A percentile compares a stretch with the other conserved stretches of the same genome.
Conservation (phyloP, 2,113 vertebrate genomes). For the Potamarius usumacintae region DNA sequence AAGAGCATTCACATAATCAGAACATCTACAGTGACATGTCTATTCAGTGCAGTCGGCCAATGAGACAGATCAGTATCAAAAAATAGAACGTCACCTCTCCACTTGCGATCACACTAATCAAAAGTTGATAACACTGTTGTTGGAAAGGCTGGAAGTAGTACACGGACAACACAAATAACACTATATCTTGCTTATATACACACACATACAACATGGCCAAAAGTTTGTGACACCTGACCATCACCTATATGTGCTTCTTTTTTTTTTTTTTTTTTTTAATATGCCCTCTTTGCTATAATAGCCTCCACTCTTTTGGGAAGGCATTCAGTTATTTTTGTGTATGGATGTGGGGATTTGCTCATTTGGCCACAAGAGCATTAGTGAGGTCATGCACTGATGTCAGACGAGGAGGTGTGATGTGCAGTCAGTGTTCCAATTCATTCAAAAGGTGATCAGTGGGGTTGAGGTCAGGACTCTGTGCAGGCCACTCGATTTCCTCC, state of each 20-base stretch:
- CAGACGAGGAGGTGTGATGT: background rate
- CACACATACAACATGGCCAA: background rate
- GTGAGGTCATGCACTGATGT: background rate
- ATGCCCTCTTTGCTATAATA: background rate
- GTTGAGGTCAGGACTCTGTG: background rate
- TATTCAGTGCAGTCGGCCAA: conserved; percentile 10
- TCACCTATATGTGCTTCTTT: background rate
- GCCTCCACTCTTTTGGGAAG: background rate
- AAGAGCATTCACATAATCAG: conserved; percentile 13
- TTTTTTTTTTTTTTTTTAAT: background rate
- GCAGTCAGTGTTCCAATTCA: background rate
- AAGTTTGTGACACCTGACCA: background rate
- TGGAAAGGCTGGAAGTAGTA: conserved; percentile 8
- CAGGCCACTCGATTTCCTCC: background rate
- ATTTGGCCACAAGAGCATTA: background rate
- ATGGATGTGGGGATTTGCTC: background rate
- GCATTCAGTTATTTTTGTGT: background rate
- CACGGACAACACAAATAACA: background rate
- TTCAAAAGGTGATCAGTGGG: background rate
- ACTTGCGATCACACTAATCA: background rate
- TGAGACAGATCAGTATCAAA: background rate
- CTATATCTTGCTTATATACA: background rate
- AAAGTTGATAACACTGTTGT: background rate
- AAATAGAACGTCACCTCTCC: conserved; percentile 5
- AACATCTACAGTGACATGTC: conserved; percentile 23